Base-by-base conservation (phyloP, 2,888 invertebrate species). In the Stomorhina lunata region DNA sequence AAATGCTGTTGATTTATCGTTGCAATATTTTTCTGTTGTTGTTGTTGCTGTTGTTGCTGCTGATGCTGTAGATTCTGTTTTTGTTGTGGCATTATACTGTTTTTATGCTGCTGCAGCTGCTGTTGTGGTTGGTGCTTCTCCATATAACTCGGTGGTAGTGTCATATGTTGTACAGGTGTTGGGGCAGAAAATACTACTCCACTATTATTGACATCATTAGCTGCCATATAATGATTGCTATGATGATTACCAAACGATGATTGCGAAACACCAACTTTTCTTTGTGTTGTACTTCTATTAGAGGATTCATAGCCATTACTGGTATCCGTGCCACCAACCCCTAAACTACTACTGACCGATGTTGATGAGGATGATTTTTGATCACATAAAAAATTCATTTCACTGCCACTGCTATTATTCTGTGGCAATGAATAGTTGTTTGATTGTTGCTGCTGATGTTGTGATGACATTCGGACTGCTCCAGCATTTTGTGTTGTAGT, bases 301-400 rank as follows among this genome's bases (percentile, higher is more conserved):
- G n/a, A n/a, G 48, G 79, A 59, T 75, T 79, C 82, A 59, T 75
- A 82, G 22, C 82, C 79, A 59, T 82, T 79, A 45, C 76, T 83
- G 32, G 37, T 57, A 45, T 80, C 76, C 27, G 71, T 77, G 50
- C 61, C 63, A 63, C 71, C 73, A 48, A 61, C 78, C 4, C 84
- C 81, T 45, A 81, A 80, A 63, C 85, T 85, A 65, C 81, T 84
- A 57, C 79, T 80, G 25, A 83, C 83, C 40, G 85, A 84, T 27
- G 83, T 80, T 9, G 85, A 82, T 73, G 85, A 81, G 37, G 85
- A 83, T 69, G 85, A 84, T 77, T 85, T 85, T 66, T 84, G 84
- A 83, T 86, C 85, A 82, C 83, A 83, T 50, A 84, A 80, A 66
- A 76, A 83, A 55, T 84, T 86, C 61, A 84, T 66, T 82, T 84